Evolutionary conservation across 2,888 invertebrate species (phyloP), one percentile per base, ranked within the genome.

Genomic region (Heliconius aoede): DNA sequence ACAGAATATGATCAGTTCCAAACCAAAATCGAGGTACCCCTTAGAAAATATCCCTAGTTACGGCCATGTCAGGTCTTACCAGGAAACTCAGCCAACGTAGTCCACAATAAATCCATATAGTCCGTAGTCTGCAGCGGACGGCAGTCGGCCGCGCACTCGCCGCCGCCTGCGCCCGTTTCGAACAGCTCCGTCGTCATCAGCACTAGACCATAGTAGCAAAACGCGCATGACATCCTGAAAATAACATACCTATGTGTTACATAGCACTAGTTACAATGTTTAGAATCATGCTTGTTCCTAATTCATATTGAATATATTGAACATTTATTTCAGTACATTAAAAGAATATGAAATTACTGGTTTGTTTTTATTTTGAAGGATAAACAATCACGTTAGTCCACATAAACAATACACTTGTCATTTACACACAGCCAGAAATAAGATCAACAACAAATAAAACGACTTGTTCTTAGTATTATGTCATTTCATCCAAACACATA

Each of bases 161-260:
- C 93, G 65, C 91, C 88, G 65, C 88, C 86, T 64, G 89, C 86
- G 68, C 88, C 93, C 69, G 96, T 95, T 88, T 97, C 97, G 90
- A 98, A 98, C 74, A 99, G 90, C 88, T 99, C 98, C 0, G 99
- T 99, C 1, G 99, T 98, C 97, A 99, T 98, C 76, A 99, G 91
- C 11, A 99, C 99, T 58, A 99, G 95, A 0, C 99, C 99, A 88
- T 99, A 99, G 90, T 99, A 99, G 88, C 98, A 98, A 93, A 99
- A 99, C 0, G 99, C 98, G 89, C 98, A 98, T 0, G 97, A 96
- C 95, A 98, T 97, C 98, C 98, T 69, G 15, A 7, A 13, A 28
- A 36, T 30, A 15, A 30, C 46, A 62, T 11, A 46, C 55, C 8
- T 55, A n/a, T n/a, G 55, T 55, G 9, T n/a, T 55, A 55, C 21